Percentiles rank a stretch among this genome's conserved stretches.
These are phyloP conservation scores for Cosmia pyralina DNA, from an alignment of 2,888 invertebrate species.

Conservation along the genomic window DNA sequence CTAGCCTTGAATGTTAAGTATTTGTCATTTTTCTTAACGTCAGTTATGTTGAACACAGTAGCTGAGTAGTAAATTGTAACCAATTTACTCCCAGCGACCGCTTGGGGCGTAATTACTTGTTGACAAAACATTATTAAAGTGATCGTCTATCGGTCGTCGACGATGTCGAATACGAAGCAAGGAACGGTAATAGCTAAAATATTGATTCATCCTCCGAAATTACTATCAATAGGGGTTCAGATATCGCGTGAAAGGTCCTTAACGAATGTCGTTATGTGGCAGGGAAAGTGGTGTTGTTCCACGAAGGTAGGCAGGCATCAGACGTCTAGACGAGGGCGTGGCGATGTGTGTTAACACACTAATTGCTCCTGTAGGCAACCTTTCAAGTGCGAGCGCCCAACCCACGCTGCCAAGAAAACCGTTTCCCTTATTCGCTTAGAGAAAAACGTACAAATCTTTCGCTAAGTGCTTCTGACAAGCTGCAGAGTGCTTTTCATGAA, in stretches of 20 bases:
- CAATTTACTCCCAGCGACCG: constrained; percentile 47
- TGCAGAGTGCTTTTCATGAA: constrained; percentile 9
- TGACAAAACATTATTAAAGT: constrained; percentile 67
- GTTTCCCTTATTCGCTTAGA: constrained; percentile 55
- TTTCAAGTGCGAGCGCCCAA: constrained; percentile 60
- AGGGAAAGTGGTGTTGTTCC: constrained; percentile 63
- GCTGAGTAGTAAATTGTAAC: constrained; percentile 45
- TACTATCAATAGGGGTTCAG: constrained; percentile 7
- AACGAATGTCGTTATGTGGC: constrained; percentile 53
- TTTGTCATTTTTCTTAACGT: constrained; percentile 62
- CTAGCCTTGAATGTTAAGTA: constrained; percentile 66
- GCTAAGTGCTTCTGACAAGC: constrained; percentile 33
- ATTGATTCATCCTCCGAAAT: constrained; percentile 30
- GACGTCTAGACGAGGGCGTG: constrained; percentile 68
- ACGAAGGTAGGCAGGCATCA: constrained; percentile 34
- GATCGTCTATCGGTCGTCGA: constrained; percentile 62
- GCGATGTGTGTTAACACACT: constrained; percentile 67
- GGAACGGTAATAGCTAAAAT: constrained; percentile 23
- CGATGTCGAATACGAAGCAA: constrained; percentile 61
- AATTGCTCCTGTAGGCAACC: constrained; percentile 71
- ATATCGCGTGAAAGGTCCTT: constrained; percentile 30
- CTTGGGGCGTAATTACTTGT: constrained; percentile 64
- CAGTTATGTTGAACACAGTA: constrained; percentile 50
- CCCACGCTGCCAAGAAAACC: constrained; percentile 60
- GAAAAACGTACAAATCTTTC: constrained; percentile 52